phyloP scores from a whole-genome alignment of 2,797 vertebrate genomes.

The Steatocranus sp. region DNA sequence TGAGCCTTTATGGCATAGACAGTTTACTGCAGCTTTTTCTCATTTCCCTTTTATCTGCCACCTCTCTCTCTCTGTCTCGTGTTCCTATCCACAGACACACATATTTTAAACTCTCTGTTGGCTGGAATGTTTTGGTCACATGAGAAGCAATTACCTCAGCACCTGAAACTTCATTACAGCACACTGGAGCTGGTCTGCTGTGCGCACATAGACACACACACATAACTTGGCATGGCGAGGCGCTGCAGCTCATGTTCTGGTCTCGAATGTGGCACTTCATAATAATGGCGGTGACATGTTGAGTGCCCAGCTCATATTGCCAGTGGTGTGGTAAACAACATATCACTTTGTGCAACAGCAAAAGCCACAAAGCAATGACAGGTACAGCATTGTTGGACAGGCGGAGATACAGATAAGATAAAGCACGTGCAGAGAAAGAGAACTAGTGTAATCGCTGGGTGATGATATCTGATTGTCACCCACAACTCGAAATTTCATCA shows the following conservation, averaged over 20 bases:
- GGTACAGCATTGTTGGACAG: not conserved
- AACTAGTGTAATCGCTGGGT: not conserved
- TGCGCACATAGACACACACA: not conserved
- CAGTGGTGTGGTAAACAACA: slow-evolving; percentile 4
- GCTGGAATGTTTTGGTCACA: slow-evolving; percentile 16
- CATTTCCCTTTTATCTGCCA: not conserved
- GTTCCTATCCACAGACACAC: not conserved
- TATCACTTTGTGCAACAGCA: slow-evolving; percentile 5
- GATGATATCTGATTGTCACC: not conserved
- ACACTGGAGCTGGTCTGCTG: not conserved
- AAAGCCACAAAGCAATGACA: not conserved
- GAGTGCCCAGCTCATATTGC: not conserved
- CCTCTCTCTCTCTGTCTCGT: not conserved
- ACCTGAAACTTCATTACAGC: slow-evolving; percentile 50
- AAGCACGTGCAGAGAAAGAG: not conserved
- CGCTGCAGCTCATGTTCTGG: slow-evolving; percentile 1
- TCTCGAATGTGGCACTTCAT: slow-evolving; percentile 16
- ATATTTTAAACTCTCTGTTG: not conserved
- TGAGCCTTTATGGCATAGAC: not conserved
- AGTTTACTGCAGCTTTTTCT: not conserved
- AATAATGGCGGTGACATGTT: slow-evolving; percentile 8
- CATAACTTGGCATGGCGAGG: not conserved
- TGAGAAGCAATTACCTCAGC: slow-evolving; percentile 66
- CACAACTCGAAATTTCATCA: not conserved
- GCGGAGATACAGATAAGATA: not conserved